A percentile compares a stretch with the other conserved stretches of the same genome.
Conservation (phyloP, 2,113 vertebrate species). For the Petaurus breviceps region DNA sequence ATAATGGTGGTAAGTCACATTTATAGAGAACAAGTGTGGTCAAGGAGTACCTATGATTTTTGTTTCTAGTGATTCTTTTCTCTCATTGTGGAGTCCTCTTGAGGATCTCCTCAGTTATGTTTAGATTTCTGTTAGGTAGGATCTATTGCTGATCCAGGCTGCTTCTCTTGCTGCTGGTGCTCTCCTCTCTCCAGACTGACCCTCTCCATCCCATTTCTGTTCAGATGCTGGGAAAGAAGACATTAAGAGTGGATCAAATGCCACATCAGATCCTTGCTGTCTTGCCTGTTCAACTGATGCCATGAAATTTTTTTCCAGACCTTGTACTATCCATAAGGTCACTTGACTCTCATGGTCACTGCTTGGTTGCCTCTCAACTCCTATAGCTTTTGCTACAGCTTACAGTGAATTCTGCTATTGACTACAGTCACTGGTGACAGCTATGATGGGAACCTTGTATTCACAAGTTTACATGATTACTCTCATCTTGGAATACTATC, state of each 20-base stretch:
- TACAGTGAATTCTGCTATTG: neutral
- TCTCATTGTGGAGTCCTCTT: neutral
- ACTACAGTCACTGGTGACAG: neutral
- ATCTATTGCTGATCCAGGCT: neutral
- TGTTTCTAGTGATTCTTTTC: neutral
- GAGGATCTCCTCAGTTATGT: neutral
- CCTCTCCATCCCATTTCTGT: neutral
- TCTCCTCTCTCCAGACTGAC: neutral
- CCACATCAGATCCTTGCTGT: neutral
- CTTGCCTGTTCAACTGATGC: neutral
- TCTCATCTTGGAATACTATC: neutral
- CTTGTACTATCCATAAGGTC: neutral
- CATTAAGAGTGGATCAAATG: neutral
- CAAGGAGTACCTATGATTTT: neutral
- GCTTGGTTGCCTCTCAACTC: neutral
- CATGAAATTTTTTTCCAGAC: neutral
- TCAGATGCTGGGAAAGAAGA: neutral
- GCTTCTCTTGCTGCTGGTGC: neutral
- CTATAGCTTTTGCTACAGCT: neutral
- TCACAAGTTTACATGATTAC: neutral
- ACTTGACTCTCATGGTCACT: neutral
- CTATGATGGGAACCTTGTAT: neutral
- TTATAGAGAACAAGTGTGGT: neutral
- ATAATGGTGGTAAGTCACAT: neutral
- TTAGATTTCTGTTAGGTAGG: neutral